Evolutionary conservation across 2,888 invertebrate genomes (phyloP), one percentile per base, ranked within the genome.

Genomic region (Prosapia bicincta): DNA sequence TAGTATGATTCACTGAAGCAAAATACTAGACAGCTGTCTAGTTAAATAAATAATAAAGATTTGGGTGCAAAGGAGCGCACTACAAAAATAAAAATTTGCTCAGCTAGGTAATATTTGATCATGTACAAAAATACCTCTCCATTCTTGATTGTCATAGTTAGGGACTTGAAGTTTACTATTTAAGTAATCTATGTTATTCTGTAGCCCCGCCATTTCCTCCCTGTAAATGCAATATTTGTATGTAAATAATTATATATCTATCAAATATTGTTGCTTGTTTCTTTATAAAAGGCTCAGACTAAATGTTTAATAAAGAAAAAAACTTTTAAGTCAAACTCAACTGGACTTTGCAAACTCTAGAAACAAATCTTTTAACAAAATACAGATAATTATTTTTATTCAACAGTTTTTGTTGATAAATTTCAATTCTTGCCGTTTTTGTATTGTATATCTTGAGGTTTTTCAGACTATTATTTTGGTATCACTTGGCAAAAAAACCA

Each of bases 201-300:
- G 92, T 90, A 92, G 88, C 88, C 88, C 89, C 89, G 89, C 92
- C 91, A 92, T 90, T 89, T 92, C 92, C 89, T 92, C 87, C 88
- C 91, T 91, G 88, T 84, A 87, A 83, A 80, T 81, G 77, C 77
- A 79, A 79, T 75, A 75, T 72, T 66, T 72, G 73, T 54, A 74
- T 72, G 23, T 20, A 24, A 69, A 76, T 32, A 78, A n/a, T 30
- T 6, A 30, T 30, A 26, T 28, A 67, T 25, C 71, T n/a, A 72
- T 26, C 1, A 65, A 65, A 43, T 26, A n/a, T n/a, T 26, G 74
- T 20, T 32, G 26, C 25, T 54, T 20, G n/a, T 2, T 54, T 54
- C 54, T 54, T 54, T 54, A 54, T 20, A 5, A 20, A 20, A n/a
- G n/a, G n/a, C n/a, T n/a, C n/a, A n/a, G n/a, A n/a, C n/a, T n/a